Conservation (phyloP, 2,113 vertebrate genomes). For the Zeus faber region DNA sequence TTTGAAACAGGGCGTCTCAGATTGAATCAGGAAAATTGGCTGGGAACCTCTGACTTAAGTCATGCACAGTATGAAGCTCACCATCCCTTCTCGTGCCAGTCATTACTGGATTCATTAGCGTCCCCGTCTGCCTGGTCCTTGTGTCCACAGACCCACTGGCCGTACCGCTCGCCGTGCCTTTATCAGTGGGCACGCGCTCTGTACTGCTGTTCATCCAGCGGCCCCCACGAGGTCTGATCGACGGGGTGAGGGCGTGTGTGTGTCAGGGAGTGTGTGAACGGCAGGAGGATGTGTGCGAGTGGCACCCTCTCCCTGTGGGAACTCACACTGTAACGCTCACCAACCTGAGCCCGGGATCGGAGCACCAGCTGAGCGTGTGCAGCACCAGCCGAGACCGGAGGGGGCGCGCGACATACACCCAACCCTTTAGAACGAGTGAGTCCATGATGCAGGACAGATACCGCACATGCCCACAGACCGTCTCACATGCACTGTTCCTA, state of each 20-base stretch:
- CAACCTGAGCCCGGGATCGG: conserved; percentile 74
- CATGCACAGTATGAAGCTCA: too few species aligned
- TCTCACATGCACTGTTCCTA: background rate
- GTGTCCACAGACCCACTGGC: conserved; percentile 52
- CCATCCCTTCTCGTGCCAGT: background rate
- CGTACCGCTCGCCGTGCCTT: conserved; percentile 52
- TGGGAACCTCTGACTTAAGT: too few species aligned
- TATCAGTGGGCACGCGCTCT: conserved; percentile 39
- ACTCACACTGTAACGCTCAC: conserved; percentile 63
- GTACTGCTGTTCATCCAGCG: conserved; percentile 58
- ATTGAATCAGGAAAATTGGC: too few species aligned
- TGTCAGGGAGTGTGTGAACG: conserved; percentile 48
- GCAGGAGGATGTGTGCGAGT: conserved; percentile 35
- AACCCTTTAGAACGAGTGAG: conserved; percentile 80
- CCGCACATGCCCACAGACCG: background rate
- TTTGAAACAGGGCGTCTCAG: too few species aligned
- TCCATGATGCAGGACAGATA: background rate
- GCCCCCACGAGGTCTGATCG: conserved; percentile 45
- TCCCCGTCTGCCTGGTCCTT: background rate
- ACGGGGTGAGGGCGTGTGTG: conserved; percentile 61
- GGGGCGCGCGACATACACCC: conserved; percentile 69
- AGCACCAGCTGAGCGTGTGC: conserved; percentile 75
- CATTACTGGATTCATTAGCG: too few species aligned
- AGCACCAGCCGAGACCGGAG: conserved; percentile 71
- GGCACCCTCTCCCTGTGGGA: conserved; percentile 44